Conservation (phyloP, 2,888 invertebrate species). For the Sarcophaga rosellei region DNA sequence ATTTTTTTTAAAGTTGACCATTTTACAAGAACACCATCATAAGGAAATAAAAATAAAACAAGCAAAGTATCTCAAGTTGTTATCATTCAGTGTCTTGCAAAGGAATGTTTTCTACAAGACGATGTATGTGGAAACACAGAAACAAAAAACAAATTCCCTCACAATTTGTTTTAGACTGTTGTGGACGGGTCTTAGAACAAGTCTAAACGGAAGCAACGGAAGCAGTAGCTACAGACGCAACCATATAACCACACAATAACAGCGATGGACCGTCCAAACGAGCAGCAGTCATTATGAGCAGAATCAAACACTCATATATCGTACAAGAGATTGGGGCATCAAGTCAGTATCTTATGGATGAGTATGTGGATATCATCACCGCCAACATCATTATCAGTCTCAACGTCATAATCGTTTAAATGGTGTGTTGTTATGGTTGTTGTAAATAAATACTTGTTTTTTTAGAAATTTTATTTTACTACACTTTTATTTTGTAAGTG, state of each 20-base stretch:
- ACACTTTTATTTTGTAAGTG: slow-evolving; percentile 2
- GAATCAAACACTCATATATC: slow-evolving; percentile 10
- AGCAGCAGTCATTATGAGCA: not conserved
- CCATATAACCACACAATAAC: not conserved
- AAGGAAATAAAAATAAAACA: not conserved
- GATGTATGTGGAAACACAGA: slow-evolving; percentile 28
- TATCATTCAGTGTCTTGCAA: slow-evolving; percentile 37
- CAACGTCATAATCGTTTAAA: slow-evolving; percentile 21
- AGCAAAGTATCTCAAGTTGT: slow-evolving; percentile 26
- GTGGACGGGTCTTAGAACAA: slow-evolving; percentile 28
- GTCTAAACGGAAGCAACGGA: slow-evolving; percentile 63
- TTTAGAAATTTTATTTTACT: slow-evolving; percentile 30
- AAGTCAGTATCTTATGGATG: slow-evolving; percentile 61
- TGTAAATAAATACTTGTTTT: slow-evolving; percentile 21
- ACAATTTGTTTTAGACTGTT: slow-evolving; percentile 48
- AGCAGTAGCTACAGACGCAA: slow-evolving; percentile 31
- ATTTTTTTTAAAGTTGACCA: slow-evolving; percentile 5
- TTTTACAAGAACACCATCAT: slow-evolving; percentile 8
- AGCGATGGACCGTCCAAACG: not conserved
- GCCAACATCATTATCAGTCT: slow-evolving; percentile 34
- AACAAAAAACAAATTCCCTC: slow-evolving; percentile 53
- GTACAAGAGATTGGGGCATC: slow-evolving; percentile 55
- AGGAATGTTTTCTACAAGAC: slow-evolving; percentile 36
- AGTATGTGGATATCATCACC: slow-evolving; percentile 53
- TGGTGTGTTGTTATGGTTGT: not conserved